Evolutionary conservation across 2,797 vertebrate species (phyloP).

Genomic region (Poeciliopsis presidionis): DNA sequence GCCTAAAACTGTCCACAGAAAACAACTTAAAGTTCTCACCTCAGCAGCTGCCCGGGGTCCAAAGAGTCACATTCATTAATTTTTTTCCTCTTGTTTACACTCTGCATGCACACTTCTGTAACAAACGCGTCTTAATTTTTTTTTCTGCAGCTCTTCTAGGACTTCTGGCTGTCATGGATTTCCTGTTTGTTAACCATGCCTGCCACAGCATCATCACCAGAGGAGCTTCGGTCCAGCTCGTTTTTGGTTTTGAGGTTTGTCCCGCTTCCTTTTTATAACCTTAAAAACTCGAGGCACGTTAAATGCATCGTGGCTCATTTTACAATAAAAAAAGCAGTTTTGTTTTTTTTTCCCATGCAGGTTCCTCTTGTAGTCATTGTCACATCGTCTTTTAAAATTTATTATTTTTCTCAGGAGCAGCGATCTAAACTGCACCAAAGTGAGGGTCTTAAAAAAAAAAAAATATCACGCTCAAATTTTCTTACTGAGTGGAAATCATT

Average conservation of each 20-base stretch:
- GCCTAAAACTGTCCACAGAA: not conserved
- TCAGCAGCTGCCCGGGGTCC: not conserved
- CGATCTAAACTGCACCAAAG: not conserved
- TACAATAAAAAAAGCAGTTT: too few species aligned
- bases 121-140: not conserved
- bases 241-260: conserved; percentile 95
- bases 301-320: not conserved
- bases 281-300: not conserved
- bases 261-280: not conserved
- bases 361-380: not conserved
- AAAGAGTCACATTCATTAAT: not conserved
- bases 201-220: conserved; percentile 95
- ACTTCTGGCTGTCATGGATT: conserved; percentile 88
- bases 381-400: not conserved
- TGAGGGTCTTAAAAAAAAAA: not conserved
- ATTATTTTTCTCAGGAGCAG: not conserved
- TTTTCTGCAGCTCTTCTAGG: conserved; percentile 87
- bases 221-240: conserved; percentile 95
- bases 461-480: not conserved
- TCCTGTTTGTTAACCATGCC: conserved; percentile 93
- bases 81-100: not conserved
- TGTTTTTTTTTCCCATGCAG: too few species aligned
- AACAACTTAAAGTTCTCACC: not conserved
- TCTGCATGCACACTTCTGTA: not conserved
- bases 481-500: not conserved